Evolutionary conservation across 2,797 vertebrate genomes (phyloP).

Genomic region (Coranthus polyacanthus): DNA sequence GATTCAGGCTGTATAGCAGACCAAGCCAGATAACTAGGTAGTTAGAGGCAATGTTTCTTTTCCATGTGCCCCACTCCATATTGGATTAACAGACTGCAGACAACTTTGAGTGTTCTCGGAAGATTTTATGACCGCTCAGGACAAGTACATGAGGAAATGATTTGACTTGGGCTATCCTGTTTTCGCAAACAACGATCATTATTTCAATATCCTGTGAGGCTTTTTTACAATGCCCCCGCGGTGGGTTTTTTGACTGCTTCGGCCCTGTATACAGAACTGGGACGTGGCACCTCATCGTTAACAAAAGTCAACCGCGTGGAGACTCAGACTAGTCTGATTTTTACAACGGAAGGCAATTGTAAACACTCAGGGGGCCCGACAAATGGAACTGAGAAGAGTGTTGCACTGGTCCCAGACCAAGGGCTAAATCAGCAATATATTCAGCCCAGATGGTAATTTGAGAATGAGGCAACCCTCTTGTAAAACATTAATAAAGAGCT

Average conservation of each 20-base stretch:
- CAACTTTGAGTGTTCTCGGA: conserved; percentile 79
- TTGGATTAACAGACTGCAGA: conserved; percentile 80
- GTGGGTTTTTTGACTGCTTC: conserved; percentile 56
- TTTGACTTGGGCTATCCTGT: conserved; percentile 74
- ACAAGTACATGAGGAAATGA: conserved; percentile 80
- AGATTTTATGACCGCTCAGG: conserved; percentile 76
- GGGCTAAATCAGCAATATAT: conserved; percentile 54
- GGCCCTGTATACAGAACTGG: conserved; percentile 44
- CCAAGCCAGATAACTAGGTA: conserved; percentile 67
- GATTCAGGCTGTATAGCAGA: conserved; percentile 72
- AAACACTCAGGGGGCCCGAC: conserved; percentile 67
- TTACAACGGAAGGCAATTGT: conserved; percentile 66
- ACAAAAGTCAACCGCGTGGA: conserved; percentile 65
- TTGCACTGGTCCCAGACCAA: conserved; percentile 30
- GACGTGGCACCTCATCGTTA: conserved; percentile 62
- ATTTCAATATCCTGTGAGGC: conserved; percentile 81
- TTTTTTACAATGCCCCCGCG: conserved; percentile 72
- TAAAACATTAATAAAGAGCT: conserved; percentile 68
- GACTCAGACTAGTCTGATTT: conserved; percentile 54
- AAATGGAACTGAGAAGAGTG: conserved; percentile 40
- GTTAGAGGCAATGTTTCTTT: conserved; percentile 68
- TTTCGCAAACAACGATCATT: conserved; percentile 77
- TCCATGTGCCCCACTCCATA: conserved; percentile 65
- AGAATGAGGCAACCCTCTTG: conserved; percentile 61
- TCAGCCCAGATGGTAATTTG: conserved; percentile 50